Percentiles rank a stretch among this genome's conserved stretches.
These are phyloP conservation scores for Podarcis siculus DNA, from an alignment of 2,797 vertebrate genomes.

Conservation along the genomic window DNA sequence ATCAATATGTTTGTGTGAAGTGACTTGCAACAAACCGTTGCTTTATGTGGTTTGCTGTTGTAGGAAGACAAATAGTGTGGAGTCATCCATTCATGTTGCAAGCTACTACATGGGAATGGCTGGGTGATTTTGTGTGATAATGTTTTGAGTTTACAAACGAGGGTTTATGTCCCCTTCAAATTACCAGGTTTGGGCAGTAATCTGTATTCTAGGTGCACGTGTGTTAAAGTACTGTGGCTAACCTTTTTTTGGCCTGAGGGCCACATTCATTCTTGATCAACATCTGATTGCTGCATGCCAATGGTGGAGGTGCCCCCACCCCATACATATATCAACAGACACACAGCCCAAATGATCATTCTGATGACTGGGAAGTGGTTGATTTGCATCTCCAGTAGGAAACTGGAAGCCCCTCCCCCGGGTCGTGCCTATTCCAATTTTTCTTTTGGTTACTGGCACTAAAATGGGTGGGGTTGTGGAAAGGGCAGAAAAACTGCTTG, in stretches of 20 bases:
- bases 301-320: too few relatives aligned
- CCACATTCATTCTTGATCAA: too few relatives aligned
- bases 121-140: not conserved
- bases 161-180: not conserved
- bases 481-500: too few relatives aligned
- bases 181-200: not conserved
- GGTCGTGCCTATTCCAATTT: too few relatives aligned
- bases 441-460: too few relatives aligned
- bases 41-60: not conserved
- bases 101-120: not conserved
- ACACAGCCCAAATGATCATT: not conserved
- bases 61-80: not conserved
- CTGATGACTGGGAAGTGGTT: too few relatives aligned
- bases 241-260: too few relatives aligned
- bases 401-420: too few relatives aligned
- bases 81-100: not conserved
- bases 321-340: not conserved
- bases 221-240: not conserved
- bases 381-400: too few relatives aligned
- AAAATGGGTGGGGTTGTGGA: too few relatives aligned
- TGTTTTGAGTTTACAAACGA: not conserved
- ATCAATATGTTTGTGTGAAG: not conserved
- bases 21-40: not conserved
- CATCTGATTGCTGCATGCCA: too few relatives aligned
- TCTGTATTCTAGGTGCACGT: not conserved